Base-by-base conservation (phyloP, 2,888 invertebrate species). In the Mermis nigrescens region DNA sequence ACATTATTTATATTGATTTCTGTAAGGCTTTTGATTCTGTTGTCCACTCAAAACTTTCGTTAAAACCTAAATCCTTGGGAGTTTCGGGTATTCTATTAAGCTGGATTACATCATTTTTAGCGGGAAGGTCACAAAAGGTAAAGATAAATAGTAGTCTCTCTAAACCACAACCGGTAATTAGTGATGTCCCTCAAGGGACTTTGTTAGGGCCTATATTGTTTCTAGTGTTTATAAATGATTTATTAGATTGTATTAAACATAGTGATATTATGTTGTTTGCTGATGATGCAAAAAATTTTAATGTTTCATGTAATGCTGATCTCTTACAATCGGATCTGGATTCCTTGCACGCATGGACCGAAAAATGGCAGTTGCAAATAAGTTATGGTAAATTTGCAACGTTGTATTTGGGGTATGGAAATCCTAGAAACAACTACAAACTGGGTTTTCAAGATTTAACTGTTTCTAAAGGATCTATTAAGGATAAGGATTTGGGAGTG, bases 161-260 rank as follows among this genome's bases (percentile, higher is more conserved):
- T 19, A 7, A 12, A 38, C 7, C 38, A 38, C 19, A 7, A 19
- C 12, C 7, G 12, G 56, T 56, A 19, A 56, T 2, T 7, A 56
- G 56, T 26, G 56, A 29, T 19, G 56, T 56, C 4, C 32, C 46
- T 7, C 38, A 56, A 24, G 56, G 56, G 22, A 24, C 38, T 45
- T 31, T 56, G 4, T 38, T 56, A 7, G 56, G 56, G 22, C 45
- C 46, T 7, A 38, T 24, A 4, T 45, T 56, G 19, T 56, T 56
- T n/a, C 45, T 56, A 4, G 7, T 56, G 26, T 56, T 22, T 45
- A 56, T 56, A 32, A 56, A 56, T 46, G 56, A 56, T 22, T 4
- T 56, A 22, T 24, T 3, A 27, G 56, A 56, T 22, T 27, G 4
- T 7, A 12, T 54, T 7, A 7, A 24, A 54, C n/a, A n/a, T n/a